Percentiles rank a stretch among this genome's conserved stretches.
phyloP scores from a whole-genome alignment of 2,797 vertebrate genomes.

The Miichthys miiuy region DNA sequence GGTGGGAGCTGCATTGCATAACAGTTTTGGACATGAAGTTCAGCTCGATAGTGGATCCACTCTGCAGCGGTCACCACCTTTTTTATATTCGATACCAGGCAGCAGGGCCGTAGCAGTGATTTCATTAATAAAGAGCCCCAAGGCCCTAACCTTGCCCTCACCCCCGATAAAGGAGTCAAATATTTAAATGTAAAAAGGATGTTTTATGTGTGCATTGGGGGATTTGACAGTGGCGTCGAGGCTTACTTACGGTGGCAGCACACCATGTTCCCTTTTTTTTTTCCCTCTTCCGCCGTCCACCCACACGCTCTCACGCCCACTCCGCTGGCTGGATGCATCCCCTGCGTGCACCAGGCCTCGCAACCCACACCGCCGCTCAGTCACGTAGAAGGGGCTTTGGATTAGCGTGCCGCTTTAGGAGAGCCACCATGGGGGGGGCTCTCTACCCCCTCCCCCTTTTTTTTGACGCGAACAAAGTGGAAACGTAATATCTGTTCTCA shows the following conservation, averaged over 20 bases:
- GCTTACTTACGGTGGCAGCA: constrained; percentile 53
- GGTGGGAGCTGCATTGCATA: constrained; percentile 54
- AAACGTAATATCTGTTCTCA: constrained; percentile 54
- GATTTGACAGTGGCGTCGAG: too few species aligned
- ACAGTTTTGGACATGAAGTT: constrained; percentile 51
- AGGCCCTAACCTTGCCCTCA: neutral
- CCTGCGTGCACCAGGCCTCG: neutral
- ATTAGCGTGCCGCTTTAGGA: constrained; percentile 41
- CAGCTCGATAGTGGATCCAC: constrained; percentile 46
- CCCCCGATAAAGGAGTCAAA: neutral
- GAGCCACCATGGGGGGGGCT: too few species aligned
- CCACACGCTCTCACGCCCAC: constrained; percentile 33
- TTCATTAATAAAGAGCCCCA: neutral
- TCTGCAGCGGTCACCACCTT: constrained; percentile 15
- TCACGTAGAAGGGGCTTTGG: constrained; percentile 43
- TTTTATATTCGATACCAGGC: neutral
- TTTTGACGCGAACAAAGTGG: constrained; percentile 15
- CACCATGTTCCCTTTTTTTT: constrained; percentile 39
- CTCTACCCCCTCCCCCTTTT: too few species aligned
- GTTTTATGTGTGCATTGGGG: constrained; percentile 25
- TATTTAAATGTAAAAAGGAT: neutral
- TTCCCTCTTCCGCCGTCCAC: constrained; percentile 5
- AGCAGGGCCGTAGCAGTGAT: constrained; percentile 32
- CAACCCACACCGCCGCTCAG: constrained; percentile 45
- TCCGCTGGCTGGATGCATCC: constrained; percentile 35